Evolutionary conservation across 1,140 invertebrate species (phyloP), one percentile per base, ranked within the genome.

Genomic region (Cyclargus thomasi): DNA sequence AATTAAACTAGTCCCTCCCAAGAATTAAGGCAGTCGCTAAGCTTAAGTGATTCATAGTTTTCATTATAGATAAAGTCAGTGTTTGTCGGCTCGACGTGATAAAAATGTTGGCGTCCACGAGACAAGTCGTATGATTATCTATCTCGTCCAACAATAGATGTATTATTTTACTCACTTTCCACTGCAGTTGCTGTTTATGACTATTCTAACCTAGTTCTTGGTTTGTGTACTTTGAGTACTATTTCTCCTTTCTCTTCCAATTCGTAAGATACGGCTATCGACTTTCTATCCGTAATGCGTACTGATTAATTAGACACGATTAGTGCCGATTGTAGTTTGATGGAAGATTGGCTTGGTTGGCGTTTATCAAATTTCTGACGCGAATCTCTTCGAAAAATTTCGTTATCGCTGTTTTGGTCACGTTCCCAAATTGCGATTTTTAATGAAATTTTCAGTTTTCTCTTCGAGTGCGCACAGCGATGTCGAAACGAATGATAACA

Each of bases 271-370:
- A 76, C 74, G 74, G 72, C 79, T 79, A 83, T 82, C 75, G 67
- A 82, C 86, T 89, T 89, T 89, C 86, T 89, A 86, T 72, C 71
- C 70, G 75, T 81, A 85, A 85, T 88, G 81, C 82, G 82, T 83
- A 83, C 79, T 83, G 84, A 89, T 89, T 89, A 89, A 89, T 89
- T 88, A 86, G 79, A 79, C 78, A 80, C 85, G 86, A 89, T 89
- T 84, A 79, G 71, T 75, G 80, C 78, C 72, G 73, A 77, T 74
- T 69, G 74, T 77, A 67, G 65, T 39, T 39, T 55, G 65, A 71
- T 65, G 63, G 53, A 65, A 55, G 55, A 70, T 70, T 69, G 23
- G 57, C 62, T 63, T 62, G 55, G 55, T 67, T 65, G 20, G 23
- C 62, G 39, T 72, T 55, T 67, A 35, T 36, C 18, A 35, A 14